Base-by-base conservation (phyloP, 2,113 vertebrate species). In the Uria lomvia region DNA sequence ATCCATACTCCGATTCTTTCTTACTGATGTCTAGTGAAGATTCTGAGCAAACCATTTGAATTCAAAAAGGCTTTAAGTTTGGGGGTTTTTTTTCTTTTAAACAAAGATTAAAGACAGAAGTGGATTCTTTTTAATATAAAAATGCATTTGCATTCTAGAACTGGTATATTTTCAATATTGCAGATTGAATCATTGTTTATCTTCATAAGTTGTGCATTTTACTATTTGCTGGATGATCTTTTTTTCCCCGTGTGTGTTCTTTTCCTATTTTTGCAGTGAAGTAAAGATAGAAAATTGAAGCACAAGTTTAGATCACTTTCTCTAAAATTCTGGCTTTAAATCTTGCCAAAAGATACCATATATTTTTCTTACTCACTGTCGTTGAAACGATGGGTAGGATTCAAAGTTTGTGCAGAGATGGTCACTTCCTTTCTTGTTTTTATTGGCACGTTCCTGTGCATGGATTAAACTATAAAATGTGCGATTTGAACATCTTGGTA, bases 201-300 rank as follows among this genome's bases (percentile, higher is more conserved):
- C 40, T 85, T 74, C 26, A 0, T 34, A 67, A 88, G 3, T 16
- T 88, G 43, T 16, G 21, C 38, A n/a, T 89, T 76, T 81, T 91
- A 59, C 47, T 81, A 32, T 66, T 84, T 91, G 30, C 55, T 81
- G 65, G 68, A 67, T 60, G 81, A n/a, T 80, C 10, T 52, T 79
- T 82, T 82, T 85, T 88, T 43, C 13, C 24, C 58, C 17, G 20
- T 82, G 50, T 66, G 27, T 84, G 20, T 70, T 90, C 34, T 88
- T 94, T 83, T 77, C 59, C 42, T 76, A 11, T 76, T 95, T 93
- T 76, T 78, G 23, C 15, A 65, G 29, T 59, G 43, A 87, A 77
- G 12, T 65, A 52, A 77, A 85, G 38, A 75, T 19, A 75, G 23
- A 93, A 83, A 83, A 52, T 15, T 45, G 21, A 88, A 90, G 27